Evolutionary conservation across 2,113 vertebrate genomes (phyloP), one percentile per base, ranked within the genome.

Genomic region (Eretmochelys imbricata): DNA sequence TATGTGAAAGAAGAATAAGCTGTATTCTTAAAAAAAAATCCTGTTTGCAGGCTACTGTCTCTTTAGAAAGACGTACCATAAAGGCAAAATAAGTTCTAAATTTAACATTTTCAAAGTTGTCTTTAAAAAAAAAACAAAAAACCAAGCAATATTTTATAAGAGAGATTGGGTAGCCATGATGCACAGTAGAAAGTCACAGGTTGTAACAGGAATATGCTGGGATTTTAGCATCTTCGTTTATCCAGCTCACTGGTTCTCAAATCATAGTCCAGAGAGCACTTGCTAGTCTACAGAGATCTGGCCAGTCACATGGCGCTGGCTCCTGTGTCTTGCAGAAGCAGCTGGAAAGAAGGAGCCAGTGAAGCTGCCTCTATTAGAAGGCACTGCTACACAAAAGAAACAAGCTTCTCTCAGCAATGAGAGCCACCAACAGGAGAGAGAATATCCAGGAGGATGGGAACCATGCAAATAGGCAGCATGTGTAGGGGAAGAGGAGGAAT

Each of bases 351-450:
- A 92, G 93, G 94, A 97, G 96, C 94, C 95, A 59, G 87, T 79
- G 24, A 92, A 97, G 95, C 96, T 62, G 97, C 97, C 95, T 96
- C 94, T 93, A 95, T 94, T 95, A 95, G 93, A 91, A 95, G 96
- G 95, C 19, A 92, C 89, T 79, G 91, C 94, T 25, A 96, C 95
- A 97, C 96, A 95, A 95, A 93, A 97, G 97, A 95, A 96, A 95
- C 91, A 17, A 87, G 88, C 91, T 42, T 78, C 69, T 62, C 81
- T 35, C 51, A 29, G 90, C 89, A 81, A 89, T 91, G 62, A 8
- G 93, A 53, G 93, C 88, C 22, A 86, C 81, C 72, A 20, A 10
- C 82, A 81, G 89, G 91, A 85, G 82, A 57, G 38, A 20, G 20
- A 48, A 62, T 85, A 90, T 6, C 65, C 91, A 53, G 29, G 57